Evolutionary conservation across 2,113 vertebrate species (phyloP), one percentile per base, ranked within the genome.

Genomic region (Cryptotis parvus): DNA sequence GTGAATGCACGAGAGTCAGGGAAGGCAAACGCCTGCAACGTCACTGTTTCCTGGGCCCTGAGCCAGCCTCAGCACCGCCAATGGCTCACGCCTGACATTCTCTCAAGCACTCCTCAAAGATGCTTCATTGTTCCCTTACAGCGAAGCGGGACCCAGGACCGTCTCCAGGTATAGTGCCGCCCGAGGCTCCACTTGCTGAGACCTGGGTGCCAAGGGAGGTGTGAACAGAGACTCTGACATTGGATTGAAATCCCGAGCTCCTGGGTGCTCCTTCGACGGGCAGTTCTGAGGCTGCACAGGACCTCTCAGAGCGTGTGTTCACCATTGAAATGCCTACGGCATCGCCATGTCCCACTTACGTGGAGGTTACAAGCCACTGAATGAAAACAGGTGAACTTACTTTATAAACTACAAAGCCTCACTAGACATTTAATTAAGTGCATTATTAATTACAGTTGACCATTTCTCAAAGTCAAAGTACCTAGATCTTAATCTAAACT

Each of bases 401-500:
- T 20, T 85, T 70, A 24, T 9, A 70, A 45, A 20, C 22, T 91
- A 26, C 33, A 83, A 78, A 65, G 29, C 22, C n/a, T 41, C 68
- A 15, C 5, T 7, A 16, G 49, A 37, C 65, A 45, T 41, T 92
- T 92, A 77, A 78, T 76, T 93, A 78, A 81, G 83, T n/a, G 22
- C 29, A 27, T 77, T 58, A 15, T 49, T 58, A 58, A 70, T 93
- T 49, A 65, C 14, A 86, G 61, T 22, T 86, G 39, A 63, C 29
- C 4, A 31, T 63, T 78, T 20, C 61, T 84, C 26, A 61, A 29
- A 43, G 35, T 6, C 39, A 80, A 94, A 93, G 74, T 16, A 82
- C 12, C 37, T 37, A 87, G 14, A 69, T 84, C 49, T 61, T 78
- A 77, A 85, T 55, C 49, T 76, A 45, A 83, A 86, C 33, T 15